Percentiles rank a stretch among this genome's conserved stretches.
Conservation (phyloP, 2,797 vertebrate genomes). For the Peromyscus aztecus region DNA sequence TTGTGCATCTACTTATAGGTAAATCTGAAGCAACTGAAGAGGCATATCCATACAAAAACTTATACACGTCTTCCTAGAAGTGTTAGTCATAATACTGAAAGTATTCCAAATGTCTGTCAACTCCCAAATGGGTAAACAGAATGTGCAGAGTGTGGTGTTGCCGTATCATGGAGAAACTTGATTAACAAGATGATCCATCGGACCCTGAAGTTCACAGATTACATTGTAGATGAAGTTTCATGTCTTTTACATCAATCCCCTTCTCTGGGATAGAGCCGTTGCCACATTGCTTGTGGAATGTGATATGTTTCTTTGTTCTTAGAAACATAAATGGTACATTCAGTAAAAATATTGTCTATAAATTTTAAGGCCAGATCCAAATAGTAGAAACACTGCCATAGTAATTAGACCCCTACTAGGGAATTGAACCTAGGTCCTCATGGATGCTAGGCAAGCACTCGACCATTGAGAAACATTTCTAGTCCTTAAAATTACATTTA, state of each 20-base stretch:
- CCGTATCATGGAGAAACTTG: not conserved
- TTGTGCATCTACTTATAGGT: not conserved
- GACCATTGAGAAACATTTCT: not conserved
- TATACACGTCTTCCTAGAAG: not conserved
- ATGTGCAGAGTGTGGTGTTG: not conserved
- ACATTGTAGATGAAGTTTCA: not conserved
- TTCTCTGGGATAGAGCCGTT: not conserved
- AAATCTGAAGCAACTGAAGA: not conserved
- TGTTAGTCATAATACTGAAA: not conserved
- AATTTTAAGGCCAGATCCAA: not conserved
- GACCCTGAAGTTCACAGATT: not conserved
- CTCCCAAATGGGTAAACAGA: not conserved
- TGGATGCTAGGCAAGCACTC: not conserved
- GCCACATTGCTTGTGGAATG: not conserved
- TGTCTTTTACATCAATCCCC: not conserved
- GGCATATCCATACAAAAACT: not conserved
- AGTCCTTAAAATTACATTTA: not conserved
- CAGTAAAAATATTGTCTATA: not conserved
- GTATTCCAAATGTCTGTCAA: not conserved
- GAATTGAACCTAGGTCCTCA: not conserved
- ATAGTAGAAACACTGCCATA: not conserved
- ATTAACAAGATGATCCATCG: not conserved
- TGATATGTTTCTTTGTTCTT: constrained; percentile 7
- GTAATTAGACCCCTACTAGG: not conserved
- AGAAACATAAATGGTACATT: not conserved